phyloP scores from a whole-genome alignment of 2,888 invertebrate species.

The Drosophila parthenogenetica region DNA sequence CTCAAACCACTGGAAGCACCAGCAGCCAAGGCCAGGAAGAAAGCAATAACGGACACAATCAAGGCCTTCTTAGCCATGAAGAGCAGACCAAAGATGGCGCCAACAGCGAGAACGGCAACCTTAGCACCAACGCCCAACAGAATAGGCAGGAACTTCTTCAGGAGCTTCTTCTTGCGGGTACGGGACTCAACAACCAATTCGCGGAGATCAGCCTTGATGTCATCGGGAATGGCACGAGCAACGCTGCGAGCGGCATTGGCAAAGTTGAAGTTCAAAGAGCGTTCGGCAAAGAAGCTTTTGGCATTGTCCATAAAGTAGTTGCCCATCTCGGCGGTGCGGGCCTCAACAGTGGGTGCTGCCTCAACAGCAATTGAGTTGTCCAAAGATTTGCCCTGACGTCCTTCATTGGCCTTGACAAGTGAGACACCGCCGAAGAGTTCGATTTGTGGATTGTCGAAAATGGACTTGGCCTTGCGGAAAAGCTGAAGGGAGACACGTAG shows the following conservation, averaged over 20 bases:
- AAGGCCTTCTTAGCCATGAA: conserved; percentile 89
- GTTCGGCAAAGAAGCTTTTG: conserved; percentile 87
- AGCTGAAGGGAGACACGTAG: conserved; percentile 81
- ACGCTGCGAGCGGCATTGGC: conserved; percentile 85
- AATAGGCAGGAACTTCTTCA: conserved; percentile 87
- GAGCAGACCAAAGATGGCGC: conserved; percentile 87
- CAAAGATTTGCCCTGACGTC: conserved; percentile 85
- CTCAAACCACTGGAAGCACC: conserved; percentile 83
- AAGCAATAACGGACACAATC: conserved; percentile 87
- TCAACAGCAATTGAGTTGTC: conserved; percentile 86
- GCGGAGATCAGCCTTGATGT: conserved; percentile 86
- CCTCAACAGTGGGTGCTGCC: conserved; percentile 85
- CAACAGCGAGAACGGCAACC: conserved; percentile 86
- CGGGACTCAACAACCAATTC: conserved; percentile 87
- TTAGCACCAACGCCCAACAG: conserved; percentile 87
- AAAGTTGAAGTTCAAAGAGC: conserved; percentile 86
- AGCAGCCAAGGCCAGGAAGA: conserved; percentile 87
- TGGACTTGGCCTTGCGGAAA: conserved; percentile 87
- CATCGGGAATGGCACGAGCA: conserved; percentile 86
- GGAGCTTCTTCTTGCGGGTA: conserved; percentile 86
- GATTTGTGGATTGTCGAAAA: conserved; percentile 87
- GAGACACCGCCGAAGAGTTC: conserved; percentile 87
- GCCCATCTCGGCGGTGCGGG: conserved; percentile 87
- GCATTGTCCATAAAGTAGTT: conserved; percentile 86
- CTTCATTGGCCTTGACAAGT: conserved; percentile 84